A percentile compares a stretch with the other conserved stretches of the same genome.
These are phyloP conservation scores for Brienomyrus brachyistius DNA, from an alignment of 2,113 vertebrate genomes.

Conservation along the genomic window DNA sequence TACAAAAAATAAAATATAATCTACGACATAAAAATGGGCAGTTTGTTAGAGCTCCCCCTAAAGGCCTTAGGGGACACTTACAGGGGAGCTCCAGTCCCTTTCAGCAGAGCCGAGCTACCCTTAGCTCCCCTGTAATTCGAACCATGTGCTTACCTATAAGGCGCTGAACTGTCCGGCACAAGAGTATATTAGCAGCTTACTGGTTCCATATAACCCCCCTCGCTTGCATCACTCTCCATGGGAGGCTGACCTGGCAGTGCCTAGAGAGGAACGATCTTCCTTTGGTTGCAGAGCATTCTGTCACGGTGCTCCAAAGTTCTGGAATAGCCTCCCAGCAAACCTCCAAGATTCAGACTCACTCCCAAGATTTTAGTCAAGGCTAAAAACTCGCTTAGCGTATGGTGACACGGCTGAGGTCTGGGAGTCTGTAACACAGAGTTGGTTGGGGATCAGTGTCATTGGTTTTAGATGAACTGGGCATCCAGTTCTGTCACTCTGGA, in stretches of 20 bases:
- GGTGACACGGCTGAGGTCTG: not conserved
- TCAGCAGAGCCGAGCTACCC: not conserved
- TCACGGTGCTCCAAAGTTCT: no score
- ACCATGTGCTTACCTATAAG: not conserved
- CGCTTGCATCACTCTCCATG: no score
- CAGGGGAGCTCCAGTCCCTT: not conserved
- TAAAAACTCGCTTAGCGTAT: not conserved
- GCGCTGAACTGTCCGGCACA: no score
- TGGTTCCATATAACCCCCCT: no score
- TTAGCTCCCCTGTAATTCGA: not conserved
- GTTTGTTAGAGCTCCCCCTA: not conserved
- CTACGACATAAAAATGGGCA: not conserved
- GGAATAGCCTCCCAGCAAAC: not conserved
- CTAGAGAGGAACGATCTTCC: no score
- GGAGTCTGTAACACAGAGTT: no score
- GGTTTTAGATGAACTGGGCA: not conserved
- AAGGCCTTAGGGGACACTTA: not conserved
- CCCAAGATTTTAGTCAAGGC: no score
- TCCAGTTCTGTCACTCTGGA: not conserved
- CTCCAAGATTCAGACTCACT: not conserved
- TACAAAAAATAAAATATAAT: not conserved
- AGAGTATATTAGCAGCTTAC: no score
- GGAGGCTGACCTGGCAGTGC: no score
- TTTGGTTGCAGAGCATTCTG: no score
- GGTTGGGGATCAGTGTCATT: not conserved